phyloP scores from a whole-genome alignment of 2,113 vertebrate genomes.

The Hippoglossus stenolepis region DNA sequence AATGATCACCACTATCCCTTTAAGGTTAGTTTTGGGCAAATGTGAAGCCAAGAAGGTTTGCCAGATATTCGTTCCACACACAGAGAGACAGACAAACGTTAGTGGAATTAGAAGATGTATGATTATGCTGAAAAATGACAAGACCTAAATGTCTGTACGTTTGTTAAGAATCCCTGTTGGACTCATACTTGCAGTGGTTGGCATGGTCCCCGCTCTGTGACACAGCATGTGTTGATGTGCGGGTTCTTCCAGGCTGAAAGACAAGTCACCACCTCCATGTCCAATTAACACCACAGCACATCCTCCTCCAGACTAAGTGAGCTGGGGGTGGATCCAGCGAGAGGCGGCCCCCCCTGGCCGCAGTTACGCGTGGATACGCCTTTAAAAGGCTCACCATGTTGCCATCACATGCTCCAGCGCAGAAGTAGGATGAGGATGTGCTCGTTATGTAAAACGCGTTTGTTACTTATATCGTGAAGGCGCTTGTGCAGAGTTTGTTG shows the following conservation, averaged over 20 bases:
- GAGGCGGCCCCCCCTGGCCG: not conserved
- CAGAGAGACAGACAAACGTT: too few relatives aligned
- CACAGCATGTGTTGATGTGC: not conserved
- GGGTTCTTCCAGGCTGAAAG: conserved; percentile 9
- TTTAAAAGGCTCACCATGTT: conserved; percentile 77
- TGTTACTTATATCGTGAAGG: conserved; percentile 1
- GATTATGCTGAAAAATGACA: too few relatives aligned
- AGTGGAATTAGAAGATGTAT: too few relatives aligned
- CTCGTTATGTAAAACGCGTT: conserved; percentile 60
- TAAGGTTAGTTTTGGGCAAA: too few relatives aligned
- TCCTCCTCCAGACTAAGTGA: conserved; percentile 41
- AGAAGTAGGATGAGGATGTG: conserved; percentile 71
- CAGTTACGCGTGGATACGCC: conserved; percentile 68
- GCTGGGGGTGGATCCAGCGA: conserved; percentile 1
- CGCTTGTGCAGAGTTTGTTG: conserved; percentile 23
- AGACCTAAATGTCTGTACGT: too few relatives aligned
- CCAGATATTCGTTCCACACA: too few relatives aligned
- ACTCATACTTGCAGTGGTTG: too few relatives aligned
- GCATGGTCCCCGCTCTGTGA: too few relatives aligned
- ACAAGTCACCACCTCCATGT: conserved; percentile 4
- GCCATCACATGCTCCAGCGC: conserved; percentile 73
- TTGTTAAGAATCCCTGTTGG: too few relatives aligned
- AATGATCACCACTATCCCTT: too few relatives aligned
- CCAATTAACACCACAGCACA: conserved; percentile 28
- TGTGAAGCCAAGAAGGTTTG: too few relatives aligned